These are phyloP conservation scores for Choristoneura rosaceana DNA, from an alignment of 2,888 invertebrate genomes.

Conservation along the genomic window DNA sequence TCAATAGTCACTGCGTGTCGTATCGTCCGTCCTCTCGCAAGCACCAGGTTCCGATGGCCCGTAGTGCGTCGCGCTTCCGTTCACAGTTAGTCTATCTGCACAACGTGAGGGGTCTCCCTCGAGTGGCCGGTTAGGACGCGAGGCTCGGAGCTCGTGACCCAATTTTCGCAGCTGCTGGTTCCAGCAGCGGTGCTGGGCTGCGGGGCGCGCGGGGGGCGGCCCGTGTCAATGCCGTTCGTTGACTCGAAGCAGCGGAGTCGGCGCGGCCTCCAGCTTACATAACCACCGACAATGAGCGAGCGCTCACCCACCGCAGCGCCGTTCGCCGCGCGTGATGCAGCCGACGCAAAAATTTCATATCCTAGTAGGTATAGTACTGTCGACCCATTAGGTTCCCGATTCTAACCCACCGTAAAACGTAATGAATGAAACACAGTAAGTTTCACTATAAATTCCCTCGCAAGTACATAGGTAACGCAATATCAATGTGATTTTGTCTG, in stretches of 20 bases:
- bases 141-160: conserved; percentile 82
- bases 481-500: too few species aligned
- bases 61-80: conserved; percentile 43
- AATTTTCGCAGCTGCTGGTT: conserved; percentile 85
- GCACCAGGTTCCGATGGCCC: conserved; percentile 55
- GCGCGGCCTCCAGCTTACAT: conserved; percentile 84
- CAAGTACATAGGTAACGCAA: too few species aligned
- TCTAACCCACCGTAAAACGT: too few species aligned
- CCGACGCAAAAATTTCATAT: conserved; percentile 20
- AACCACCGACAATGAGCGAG: conserved; percentile 81
- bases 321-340: conserved; percentile 12
- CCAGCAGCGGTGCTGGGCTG: conserved; percentile 77
- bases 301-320: conserved; percentile 31
- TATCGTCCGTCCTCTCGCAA: conserved; percentile 58
- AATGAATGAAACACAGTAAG: too few species aligned
- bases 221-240: conserved; percentile 86
- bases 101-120: conserved; percentile 62
- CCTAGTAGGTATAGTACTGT: neutral
- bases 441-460: too few species aligned
- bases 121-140: conserved; percentile 70
- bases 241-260: conserved; percentile 81
- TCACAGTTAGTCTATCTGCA: conserved; percentile 41
- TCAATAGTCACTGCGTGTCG: conserved; percentile 42
- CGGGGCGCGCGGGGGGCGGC: conserved; percentile 64
- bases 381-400: too few species aligned